Base-by-base conservation (phyloP, 2,888 invertebrate species). In the Stomorhina lunata region DNA sequence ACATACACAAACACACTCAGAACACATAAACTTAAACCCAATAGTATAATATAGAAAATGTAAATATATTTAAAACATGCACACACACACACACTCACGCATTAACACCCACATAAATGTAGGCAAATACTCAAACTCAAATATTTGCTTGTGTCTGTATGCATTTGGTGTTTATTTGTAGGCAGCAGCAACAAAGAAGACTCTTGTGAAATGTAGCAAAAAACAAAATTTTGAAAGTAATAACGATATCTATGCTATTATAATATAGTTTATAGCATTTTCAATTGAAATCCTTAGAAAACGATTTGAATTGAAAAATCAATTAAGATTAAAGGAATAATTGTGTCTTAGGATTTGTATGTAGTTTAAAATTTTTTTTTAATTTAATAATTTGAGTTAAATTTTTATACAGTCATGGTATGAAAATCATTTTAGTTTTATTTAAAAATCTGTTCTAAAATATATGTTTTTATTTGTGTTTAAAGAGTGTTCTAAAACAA, bases 261-360 rank as follows among this genome's bases (percentile, higher is more conserved):
- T n/a, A n/a, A 57, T 55, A 55, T 53, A 40, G 20, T 68, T 55
- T n/a, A 69, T 29, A 15, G 4, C 43, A 57, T 57, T 69, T 57
- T 45, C 40, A 57, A 69, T 57, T 57, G 32, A 57, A 57, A 57
- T 29, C 32, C n/a, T 40, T 2, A 12, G 29, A 69, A 57, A 69
- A 12, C n/a, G 7, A 55, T 55, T 69, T 29, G n/a, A 43, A 20
- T 22, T 20, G 15, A 10, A 22, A 20, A 69, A 69, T 43, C 17
- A 37, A n/a, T 37, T 37, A n/a, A 43, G n/a, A n/a, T n/a, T n/a
- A n/a, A n/a, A n/a, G n/a, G n/a, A n/a, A n/a, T n/a, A n/a, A n/a
- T n/a, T n/a, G n/a, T n/a, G n/a, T n/a, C n/a, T n/a, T n/a, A n/a
- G n/a, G n/a, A n/a, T n/a, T n/a, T n/a, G n/a, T n/a, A n/a, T n/a